phyloP scores from a whole-genome alignment of 1,140 invertebrate genomes.

The Caenorhabditis briggsae region DNA sequence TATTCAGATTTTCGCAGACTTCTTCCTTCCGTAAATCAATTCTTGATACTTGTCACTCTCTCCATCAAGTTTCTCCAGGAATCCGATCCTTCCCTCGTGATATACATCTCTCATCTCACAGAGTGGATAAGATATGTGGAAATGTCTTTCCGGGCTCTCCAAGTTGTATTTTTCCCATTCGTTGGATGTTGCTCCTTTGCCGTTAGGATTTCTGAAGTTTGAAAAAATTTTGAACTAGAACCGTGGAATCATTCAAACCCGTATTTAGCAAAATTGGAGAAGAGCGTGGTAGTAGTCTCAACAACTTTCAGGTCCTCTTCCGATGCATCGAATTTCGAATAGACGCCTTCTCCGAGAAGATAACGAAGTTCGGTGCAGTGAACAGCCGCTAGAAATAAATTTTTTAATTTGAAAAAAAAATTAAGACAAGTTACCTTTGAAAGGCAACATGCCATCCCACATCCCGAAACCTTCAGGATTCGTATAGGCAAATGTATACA shows the following conservation, averaged over 20 bases:
- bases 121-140: slow-evolving; percentile 1
- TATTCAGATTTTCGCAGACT: slow-evolving; percentile 3
- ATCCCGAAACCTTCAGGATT: slow-evolving; percentile 58
- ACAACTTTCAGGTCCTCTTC: slow-evolving; percentile 65
- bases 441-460: slow-evolving; percentile 50
- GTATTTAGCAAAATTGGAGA: slow-evolving; percentile 72
- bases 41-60: slow-evolving; percentile 40
- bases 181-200: not conserved
- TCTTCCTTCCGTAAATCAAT: slow-evolving; percentile 30
- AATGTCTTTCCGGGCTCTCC: slow-evolving; percentile 38
- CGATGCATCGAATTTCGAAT: slow-evolving; percentile 56
- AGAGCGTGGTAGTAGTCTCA: slow-evolving; percentile 61
- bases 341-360: slow-evolving; percentile 67
- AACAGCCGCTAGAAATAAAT: slow-evolving; percentile 67
- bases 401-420: slow-evolving; percentile 21
- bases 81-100: slow-evolving; percentile 32
- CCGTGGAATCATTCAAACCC: slow-evolving; percentile 49
- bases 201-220: slow-evolving; percentile 63
- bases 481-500: slow-evolving; percentile 58
- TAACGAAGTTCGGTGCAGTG: slow-evolving; percentile 69
- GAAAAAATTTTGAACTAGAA: not conserved
- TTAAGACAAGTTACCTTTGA: not conserved
- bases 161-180: slow-evolving; percentile 38
- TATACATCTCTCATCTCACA: slow-evolving; percentile 54
- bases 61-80: slow-evolving; percentile 24